Base-by-base conservation (phyloP, 2,113 vertebrate genomes). In the Cichladusa arquata region DNA sequence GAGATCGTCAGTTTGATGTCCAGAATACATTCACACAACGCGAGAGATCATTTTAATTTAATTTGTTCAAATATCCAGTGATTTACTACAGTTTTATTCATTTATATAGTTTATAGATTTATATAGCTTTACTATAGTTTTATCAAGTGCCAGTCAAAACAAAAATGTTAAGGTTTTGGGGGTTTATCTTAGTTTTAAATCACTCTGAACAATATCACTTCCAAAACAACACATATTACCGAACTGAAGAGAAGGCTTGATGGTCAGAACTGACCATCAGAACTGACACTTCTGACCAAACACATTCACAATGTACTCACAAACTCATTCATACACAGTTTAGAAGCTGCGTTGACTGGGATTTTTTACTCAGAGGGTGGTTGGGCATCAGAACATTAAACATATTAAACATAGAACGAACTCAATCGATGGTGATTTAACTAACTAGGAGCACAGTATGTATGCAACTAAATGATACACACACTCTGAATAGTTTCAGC, bases 1-100 rank as follows among this genome's bases (percentile, higher is more conserved):
- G 33, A 96, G 50, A 33, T 33, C 69, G 66, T 66, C 92, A 93
- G 19, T 87, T 67, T 84, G 50, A 89, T 74, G 90, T 67, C 53
- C 81, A 80, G 62, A 69, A 34, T 48, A 61, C 56, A 76, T 51
- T 95, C 76, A 91, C 90, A 86, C 44, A 66, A 47, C 31, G 26
- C 14, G 57, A 69, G 36, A 88, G 25, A 77, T 50, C 60, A 71
- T 48, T 56, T 93, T n/a, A 17, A 53, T 76, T 93, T 57, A 64
- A 79, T 86, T 57, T 83, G 42, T 76, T 93, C 66, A 88, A 81
- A 77, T 76, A 93, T 47, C 29, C 56, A 64, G 22, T 58, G n/a
- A 61, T 42, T 57, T 62, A 57, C 36, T 73, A 42, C 13, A 34
- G 31, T 42, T 85, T 80, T 80, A 77, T 36, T 81, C 17, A 4